phyloP scores from a whole-genome alignment of 2,888 invertebrate species.

The Plemyria rubiginata region DNA sequence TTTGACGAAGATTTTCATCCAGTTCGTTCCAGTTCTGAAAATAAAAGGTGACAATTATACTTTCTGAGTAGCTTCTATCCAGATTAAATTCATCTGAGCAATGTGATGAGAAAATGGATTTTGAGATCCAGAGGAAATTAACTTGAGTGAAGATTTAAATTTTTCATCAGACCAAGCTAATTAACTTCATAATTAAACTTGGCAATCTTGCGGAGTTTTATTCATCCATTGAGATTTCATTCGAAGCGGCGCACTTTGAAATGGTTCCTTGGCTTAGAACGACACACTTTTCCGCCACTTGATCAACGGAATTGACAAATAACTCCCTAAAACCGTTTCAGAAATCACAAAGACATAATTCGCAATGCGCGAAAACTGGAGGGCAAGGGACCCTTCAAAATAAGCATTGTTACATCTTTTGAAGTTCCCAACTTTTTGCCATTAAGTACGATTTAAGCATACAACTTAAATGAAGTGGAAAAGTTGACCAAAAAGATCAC shows the following conservation, averaged over 20 bases:
- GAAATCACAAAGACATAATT: constrained; percentile 58
- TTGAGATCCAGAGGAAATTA: constrained; percentile 71
- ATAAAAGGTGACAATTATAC: constrained; percentile 39
- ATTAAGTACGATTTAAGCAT: constrained; percentile 81
- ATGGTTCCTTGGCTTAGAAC: constrained; percentile 29
- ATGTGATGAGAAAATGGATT: constrained; percentile 71
- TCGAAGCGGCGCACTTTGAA: constrained; percentile 46
- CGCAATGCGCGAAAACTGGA: constrained; percentile 64
- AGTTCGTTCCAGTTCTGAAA: constrained; percentile 1
- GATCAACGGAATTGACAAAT: constrained; percentile 47
- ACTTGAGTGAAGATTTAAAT: constrained; percentile 77
- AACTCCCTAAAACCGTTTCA: constrained; percentile 51
- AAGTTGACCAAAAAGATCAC: constrained; percentile 77
- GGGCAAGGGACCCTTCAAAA: constrained; percentile 71
- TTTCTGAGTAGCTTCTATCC: constrained; percentile 51
- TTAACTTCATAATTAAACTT: constrained; percentile 81
- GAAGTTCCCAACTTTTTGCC: constrained; percentile 77
- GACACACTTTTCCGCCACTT: constrained; percentile 32
- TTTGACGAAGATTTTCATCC: constrained; percentile 5
- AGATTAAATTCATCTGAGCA: constrained; percentile 64
- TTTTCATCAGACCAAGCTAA: constrained; percentile 80
- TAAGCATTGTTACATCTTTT: constrained; percentile 83
- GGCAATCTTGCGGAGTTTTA: constrained; percentile 66
- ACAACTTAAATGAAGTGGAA: constrained; percentile 84
- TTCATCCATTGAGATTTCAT: constrained; percentile 66